Evolutionary conservation across 2,888 invertebrate species (phyloP).

Genomic region (Rhagonycha fulva): DNA sequence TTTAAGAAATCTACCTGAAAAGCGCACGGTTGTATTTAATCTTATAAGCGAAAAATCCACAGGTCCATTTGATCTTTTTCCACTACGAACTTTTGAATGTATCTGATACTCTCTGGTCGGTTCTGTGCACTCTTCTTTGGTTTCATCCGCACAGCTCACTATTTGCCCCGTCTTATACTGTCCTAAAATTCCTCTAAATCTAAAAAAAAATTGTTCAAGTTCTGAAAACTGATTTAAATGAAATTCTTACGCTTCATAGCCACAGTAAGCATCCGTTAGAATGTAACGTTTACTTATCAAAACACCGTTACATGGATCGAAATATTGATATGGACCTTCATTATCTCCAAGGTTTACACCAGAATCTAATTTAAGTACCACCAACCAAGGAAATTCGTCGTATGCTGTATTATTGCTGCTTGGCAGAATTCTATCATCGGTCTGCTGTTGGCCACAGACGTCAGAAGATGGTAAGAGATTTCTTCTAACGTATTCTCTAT

Average conservation of each 20-base stretch:
- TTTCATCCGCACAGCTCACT: not conserved
- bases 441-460: conserved; percentile 11
- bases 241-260: conserved; percentile 5
- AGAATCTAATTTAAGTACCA: not conserved
- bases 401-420: not conserved
- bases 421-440: conserved; percentile 3
- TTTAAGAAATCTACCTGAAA: conserved; percentile 5
- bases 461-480: not conserved
- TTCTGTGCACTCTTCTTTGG: conserved; percentile 5
- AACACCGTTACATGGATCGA: conserved; percentile 13
- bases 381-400: conserved; percentile 23
- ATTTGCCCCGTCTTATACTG: conserved; percentile 5
- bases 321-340: not conserved
- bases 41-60: conserved; percentile 10
- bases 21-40: not conserved
- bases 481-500: not conserved
- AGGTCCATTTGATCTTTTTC: conserved; percentile 1
- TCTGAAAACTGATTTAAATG: not conserved
- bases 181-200: conserved; percentile 5
- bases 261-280: conserved; percentile 19
- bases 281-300: conserved; percentile 19
- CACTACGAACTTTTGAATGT: conserved; percentile 4
- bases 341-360: too few relatives aligned
- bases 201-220: not conserved
- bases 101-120: not conserved